These are phyloP conservation scores for Ellobius talpinus DNA, from an alignment of 2,113 vertebrate species.

Conservation along the genomic window DNA sequence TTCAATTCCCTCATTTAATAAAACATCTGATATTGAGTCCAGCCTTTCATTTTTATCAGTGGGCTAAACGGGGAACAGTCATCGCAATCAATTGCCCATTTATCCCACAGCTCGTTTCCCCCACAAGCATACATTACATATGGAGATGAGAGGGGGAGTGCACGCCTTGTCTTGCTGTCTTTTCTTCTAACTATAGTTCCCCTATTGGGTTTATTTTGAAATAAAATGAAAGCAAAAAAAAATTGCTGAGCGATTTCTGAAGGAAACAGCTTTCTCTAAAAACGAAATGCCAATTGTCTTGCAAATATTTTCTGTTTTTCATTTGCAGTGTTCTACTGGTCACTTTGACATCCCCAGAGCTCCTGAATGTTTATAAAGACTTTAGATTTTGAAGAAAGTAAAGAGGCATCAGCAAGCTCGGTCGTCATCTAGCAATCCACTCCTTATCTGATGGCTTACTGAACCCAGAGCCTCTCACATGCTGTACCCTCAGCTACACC, in stretches of 20 bases:
- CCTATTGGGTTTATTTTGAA: slow-evolving; percentile 67
- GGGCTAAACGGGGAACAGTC: slow-evolving; percentile 79
- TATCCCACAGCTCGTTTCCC: slow-evolving; percentile 66
- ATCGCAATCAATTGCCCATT: slow-evolving; percentile 73
- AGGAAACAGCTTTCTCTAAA: slow-evolving; percentile 78
- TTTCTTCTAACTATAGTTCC: slow-evolving; percentile 80
- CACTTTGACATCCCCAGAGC: slow-evolving; percentile 65
- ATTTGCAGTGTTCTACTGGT: slow-evolving; percentile 64
- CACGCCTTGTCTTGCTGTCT: slow-evolving; percentile 60
- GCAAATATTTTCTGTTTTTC: slow-evolving; percentile 67
- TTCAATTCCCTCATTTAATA: slow-evolving; percentile 68
- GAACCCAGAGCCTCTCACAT: background rate
- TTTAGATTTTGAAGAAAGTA: slow-evolving; percentile 55
- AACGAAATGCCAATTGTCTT: slow-evolving; percentile 76
- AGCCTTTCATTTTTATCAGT: slow-evolving; percentile 75
- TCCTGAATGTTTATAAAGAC: slow-evolving; percentile 78
- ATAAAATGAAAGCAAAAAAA: slow-evolving; percentile 75
- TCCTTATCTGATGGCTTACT: background rate
- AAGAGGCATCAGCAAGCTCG: slow-evolving; percentile 32
- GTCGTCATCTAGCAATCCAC: slow-evolving; percentile 28
- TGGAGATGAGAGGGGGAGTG: slow-evolving; percentile 63
- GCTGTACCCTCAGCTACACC: background rate
- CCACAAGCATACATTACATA: slow-evolving; percentile 75
- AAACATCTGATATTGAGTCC: slow-evolving; percentile 61
- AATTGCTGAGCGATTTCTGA: slow-evolving; percentile 67